These are phyloP conservation scores for Tubulanus polymorphus DNA, from an alignment of 2,888 invertebrate species.

Conservation along the genomic window DNA sequence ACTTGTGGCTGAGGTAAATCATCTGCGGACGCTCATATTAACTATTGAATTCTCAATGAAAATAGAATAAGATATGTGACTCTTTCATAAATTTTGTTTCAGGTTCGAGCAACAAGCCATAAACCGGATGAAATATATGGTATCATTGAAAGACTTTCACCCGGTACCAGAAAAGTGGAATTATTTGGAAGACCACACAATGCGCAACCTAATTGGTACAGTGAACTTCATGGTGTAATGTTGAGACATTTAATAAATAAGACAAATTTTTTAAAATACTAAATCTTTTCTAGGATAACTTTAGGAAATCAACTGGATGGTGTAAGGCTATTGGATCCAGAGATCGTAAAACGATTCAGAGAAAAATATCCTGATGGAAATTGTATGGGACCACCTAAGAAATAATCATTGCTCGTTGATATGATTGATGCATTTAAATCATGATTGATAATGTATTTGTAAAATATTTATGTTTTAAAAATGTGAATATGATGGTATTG, in stretches of 20 bases:
- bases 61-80: neutral
- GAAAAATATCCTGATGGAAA: slow-evolving; percentile 85
- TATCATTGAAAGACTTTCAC: slow-evolving; percentile 92
- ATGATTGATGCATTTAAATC: too few species aligned
- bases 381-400: slow-evolving; percentile 37
- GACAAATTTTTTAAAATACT: too few species aligned
- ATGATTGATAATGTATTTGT: too few species aligned
- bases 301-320: slow-evolving; percentile 96
- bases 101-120: slow-evolving; percentile 88
- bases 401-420: too few species aligned
- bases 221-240: too few species aligned
- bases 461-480: too few species aligned
- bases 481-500: too few species aligned
- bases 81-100: neutral
- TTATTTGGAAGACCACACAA: slow-evolving; percentile 95
- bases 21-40: neutral
- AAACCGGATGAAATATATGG: slow-evolving; percentile 99
- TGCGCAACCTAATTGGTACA: slow-evolving; percentile 92
- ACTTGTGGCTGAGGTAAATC: slow-evolving; percentile 83
- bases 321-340: slow-evolving; percentile 86
- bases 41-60: neutral
- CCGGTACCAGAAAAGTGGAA: slow-evolving; percentile 95
- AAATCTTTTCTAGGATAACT: slow-evolving; percentile 59
- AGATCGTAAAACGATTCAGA: slow-evolving; percentile 81
- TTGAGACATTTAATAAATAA: too few species aligned